Conservation (phyloP, 2,113 vertebrate species). For the Aptenodytes forsteri region DNA sequence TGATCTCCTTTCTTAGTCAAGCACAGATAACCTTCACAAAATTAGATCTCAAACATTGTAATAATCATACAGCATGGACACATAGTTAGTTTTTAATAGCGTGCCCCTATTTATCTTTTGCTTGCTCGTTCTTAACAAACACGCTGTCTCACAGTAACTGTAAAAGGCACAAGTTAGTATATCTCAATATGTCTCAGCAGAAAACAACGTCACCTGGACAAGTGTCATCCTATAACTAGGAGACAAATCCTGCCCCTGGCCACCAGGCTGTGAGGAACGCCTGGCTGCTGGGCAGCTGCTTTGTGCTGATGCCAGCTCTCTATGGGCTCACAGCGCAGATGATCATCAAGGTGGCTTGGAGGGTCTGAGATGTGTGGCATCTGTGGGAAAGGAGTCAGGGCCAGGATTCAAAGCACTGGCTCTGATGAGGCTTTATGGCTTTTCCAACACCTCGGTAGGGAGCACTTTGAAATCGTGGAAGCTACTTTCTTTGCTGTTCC, state of each 20-base stretch:
- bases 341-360: neutral
- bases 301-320: neutral
- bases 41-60: conserved; percentile 10
- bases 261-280: neutral
- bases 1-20: neutral
- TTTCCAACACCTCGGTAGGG: neutral
- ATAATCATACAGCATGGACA: neutral
- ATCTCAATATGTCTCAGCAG: neutral
- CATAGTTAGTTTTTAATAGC: neutral
- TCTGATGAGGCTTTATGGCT: neutral
- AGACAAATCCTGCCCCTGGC: neutral
- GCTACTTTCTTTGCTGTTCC: neutral
- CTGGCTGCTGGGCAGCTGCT: neutral
- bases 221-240: neutral
- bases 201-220: neutral
- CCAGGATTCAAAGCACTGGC: neutral
- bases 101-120: neutral
- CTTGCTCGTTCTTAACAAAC: neutral
- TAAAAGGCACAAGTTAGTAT: neutral
- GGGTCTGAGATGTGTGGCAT: neutral
- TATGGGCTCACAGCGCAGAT: neutral
- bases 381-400: neutral
- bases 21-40: neutral
- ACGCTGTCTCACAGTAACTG: neutral
- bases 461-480: neutral